Evolutionary conservation across 2,888 invertebrate species (phyloP).

Genomic region (Agonopterix arenella): DNA sequence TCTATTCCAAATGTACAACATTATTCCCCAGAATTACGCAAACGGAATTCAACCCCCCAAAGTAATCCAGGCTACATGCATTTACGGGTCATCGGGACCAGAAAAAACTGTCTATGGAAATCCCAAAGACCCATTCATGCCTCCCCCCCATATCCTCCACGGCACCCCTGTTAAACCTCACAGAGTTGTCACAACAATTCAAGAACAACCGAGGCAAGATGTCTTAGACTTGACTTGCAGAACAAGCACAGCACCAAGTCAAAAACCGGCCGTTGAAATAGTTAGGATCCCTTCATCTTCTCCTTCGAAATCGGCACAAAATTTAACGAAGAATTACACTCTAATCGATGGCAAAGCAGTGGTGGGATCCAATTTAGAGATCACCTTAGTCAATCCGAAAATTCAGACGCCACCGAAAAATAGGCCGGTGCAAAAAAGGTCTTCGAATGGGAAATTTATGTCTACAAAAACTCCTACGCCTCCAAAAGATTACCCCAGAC

Average conservation of each 20-base stretch:
- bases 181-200: conserved; percentile 24
- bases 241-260: conserved; percentile 29
- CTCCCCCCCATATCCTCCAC: conserved; percentile 69
- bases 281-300: conserved; percentile 64
- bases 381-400: conserved; percentile 79
- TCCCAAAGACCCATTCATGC: conserved; percentile 81
- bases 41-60: conserved; percentile 63
- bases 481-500: conserved; percentile 43
- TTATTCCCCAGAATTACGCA: conserved; percentile 42
- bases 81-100: conserved; percentile 74
- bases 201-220: conserved; percentile 64
- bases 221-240: conserved; percentile 81
- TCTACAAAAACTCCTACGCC: conserved; percentile 63
- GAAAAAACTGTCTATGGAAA: conserved; percentile 84
- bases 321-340: conserved; percentile 63
- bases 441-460: conserved; percentile 74
- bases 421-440: conserved; percentile 63
- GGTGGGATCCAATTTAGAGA: conserved; percentile 82
- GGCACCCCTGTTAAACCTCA: conserved; percentile 53
- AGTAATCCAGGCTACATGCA: conserved; percentile 80
- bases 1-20: conserved; percentile 58
- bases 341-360: conserved; percentile 56
- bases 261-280: conserved; percentile 74
- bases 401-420: conserved; percentile 40
- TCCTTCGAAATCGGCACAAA: conserved; percentile 51